Percentiles rank a stretch among this genome's conserved stretches.
Conservation (phyloP, 2,113 vertebrate species). For the Eclectus roratus region DNA sequence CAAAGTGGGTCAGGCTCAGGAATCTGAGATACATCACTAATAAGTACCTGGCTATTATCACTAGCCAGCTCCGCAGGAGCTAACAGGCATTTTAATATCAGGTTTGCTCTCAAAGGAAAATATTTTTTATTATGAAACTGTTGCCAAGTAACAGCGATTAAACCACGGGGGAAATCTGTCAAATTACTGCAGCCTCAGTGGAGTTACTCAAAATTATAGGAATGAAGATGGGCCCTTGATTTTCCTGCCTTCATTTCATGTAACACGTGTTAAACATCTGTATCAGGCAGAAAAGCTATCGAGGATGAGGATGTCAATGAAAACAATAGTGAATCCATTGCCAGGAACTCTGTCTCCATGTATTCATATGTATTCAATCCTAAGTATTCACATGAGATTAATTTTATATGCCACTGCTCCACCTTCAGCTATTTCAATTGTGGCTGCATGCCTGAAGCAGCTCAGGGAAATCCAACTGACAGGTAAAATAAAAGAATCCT, state of each 20-base stretch:
- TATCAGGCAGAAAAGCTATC: constrained; percentile 5
- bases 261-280: constrained; percentile 28
- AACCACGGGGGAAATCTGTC: neutral
- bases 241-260: constrained; percentile 15
- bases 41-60: neutral
- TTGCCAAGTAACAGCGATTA: neutral
- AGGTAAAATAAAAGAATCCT: neutral
- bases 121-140: neutral
- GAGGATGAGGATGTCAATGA: constrained; percentile 39
- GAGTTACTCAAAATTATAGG: neutral
- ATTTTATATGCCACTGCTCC: neutral
- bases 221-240: neutral
- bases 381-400: constrained; percentile 50
- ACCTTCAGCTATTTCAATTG: neutral
- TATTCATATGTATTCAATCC: constrained; percentile 22
- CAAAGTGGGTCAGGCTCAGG: neutral
- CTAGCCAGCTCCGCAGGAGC: neutral
- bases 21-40: neutral
- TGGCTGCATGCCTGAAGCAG: neutral
- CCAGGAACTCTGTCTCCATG: constrained; percentile 44
- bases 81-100: neutral
- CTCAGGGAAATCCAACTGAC: neutral
- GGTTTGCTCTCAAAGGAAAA: neutral
- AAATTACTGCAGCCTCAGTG: neutral
- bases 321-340: constrained; percentile 52